Base-by-base conservation (phyloP, 2,113 vertebrate genomes). In the Amia ocellicauda region DNA sequence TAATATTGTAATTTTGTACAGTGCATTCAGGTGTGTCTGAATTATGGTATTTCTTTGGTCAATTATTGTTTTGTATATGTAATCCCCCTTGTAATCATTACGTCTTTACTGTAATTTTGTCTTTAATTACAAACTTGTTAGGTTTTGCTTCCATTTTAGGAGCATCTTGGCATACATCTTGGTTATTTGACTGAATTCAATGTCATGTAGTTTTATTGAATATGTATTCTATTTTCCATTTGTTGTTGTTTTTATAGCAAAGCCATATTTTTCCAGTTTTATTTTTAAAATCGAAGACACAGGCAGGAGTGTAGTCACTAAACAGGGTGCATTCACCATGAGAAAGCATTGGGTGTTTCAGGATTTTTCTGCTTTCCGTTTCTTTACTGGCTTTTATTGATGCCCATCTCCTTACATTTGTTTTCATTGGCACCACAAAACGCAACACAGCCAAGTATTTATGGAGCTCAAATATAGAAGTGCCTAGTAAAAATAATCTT, bases 401-500 rank as follows among this genome's bases (percentile, higher is more conserved):
- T 57, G 27, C n/a, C 29, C 19, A 28, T 49, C 24, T 61, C 24
- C 58, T 17, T 41, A 60, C 45, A 47, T 47, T 47, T 47, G 45
- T 47, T 26, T 29, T 27, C 11, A 2, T 3, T 62, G 60, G 27
- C 16, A 14, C 7, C 1, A 14, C 49, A 27, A n/a, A n/a, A 19
- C 13, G n/a, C 24, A 27, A 23, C 45, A 22, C 27, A 29, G 19
- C 19, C 47, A 14, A 40, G 56, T n/a, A 41, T 22, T 41, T 42
- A 28, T 62, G 27, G 8, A 19, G 3, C 22, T 36, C 4, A 50
- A 36, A 28, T 22, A 23, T 27, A 14, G 60, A 31, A 22, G n/a
- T 27, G 56, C n/a, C 56, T 17, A 40, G 56, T 23, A 19, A 61
- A 61, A 29, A 50, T 28, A 61, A 43, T 62, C 41, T 28, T 16